Evolutionary conservation across 2,113 vertebrate genomes (phyloP).

Genomic region (Archilochus colubris): DNA sequence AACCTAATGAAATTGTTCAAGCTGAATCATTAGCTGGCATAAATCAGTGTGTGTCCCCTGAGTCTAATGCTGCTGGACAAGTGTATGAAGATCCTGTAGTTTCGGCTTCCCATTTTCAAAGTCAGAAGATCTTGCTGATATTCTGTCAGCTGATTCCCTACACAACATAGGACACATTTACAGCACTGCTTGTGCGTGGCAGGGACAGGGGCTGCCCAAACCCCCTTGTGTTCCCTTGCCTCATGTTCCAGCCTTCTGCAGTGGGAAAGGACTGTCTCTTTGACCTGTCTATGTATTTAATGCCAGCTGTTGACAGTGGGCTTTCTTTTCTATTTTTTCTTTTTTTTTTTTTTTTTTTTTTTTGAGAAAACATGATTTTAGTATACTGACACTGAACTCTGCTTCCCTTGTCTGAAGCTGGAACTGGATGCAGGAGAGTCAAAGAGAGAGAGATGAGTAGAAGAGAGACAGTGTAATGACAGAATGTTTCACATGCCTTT

Average conservation of each 20-base stretch:
- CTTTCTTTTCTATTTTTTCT: not conserved
- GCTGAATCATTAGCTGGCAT: not conserved
- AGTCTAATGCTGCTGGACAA: not conserved
- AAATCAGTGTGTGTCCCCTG: not conserved
- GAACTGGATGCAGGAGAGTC: constrained; percentile 52
- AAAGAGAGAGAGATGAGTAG: constrained; percentile 35
- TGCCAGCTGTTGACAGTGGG: constrained; percentile 39
- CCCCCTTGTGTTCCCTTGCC: not conserved
- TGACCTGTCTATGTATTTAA: constrained; percentile 42
- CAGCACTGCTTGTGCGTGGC: not conserved
- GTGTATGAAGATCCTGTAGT: not conserved
- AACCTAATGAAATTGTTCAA: not conserved
- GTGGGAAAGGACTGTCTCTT: constrained; percentile 33
- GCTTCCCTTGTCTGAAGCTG: constrained; percentile 31
- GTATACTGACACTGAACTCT: not conserved
- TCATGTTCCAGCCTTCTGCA: not conserved
- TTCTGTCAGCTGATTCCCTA: not conserved
- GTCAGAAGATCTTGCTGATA: not conserved
- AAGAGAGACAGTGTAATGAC: constrained; percentile 52
- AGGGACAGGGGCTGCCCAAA: not conserved
- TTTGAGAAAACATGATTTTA: constrained; percentile 18
- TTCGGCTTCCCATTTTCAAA: not conserved
- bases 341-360: not conserved
- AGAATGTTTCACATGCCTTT: constrained; percentile 59
- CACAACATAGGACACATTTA: not conserved